phyloP scores from a whole-genome alignment of 2,888 invertebrate genomes.

The Cryptocephalus moraei region DNA sequence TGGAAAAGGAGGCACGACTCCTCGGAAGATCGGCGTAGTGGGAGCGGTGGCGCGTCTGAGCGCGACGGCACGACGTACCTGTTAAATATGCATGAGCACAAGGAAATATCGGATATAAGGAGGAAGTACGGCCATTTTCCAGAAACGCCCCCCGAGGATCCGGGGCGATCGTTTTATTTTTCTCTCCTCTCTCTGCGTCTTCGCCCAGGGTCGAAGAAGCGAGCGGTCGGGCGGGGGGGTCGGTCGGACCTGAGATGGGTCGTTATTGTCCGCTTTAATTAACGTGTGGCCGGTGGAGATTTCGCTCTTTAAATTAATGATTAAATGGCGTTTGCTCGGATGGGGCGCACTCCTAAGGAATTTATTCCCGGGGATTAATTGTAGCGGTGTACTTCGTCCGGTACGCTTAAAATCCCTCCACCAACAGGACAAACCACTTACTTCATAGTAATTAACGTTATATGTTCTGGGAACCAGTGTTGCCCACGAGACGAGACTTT shows the following conservation, averaged over 20 bases:
- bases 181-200: constrained; percentile 6
- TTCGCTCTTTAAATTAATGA: too few relatives aligned
- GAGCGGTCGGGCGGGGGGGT: too few relatives aligned
- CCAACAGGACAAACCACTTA: too few relatives aligned
- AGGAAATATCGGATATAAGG: constrained; percentile 37
- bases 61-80: constrained; percentile 21
- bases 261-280: too few relatives aligned
- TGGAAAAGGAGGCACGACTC: background rate
- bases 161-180: constrained; percentile 7
- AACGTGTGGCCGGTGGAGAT: too few relatives aligned
- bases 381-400: background rate
- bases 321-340: too few relatives aligned
- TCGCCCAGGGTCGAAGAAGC: background rate
- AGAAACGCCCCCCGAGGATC: constrained; percentile 27
- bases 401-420: too few relatives aligned
- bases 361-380: background rate
- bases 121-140: constrained; percentile 35
- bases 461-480: too few relatives aligned
- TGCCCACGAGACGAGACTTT: too few relatives aligned
- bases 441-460: too few relatives aligned
- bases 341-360: background rate
- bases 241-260: too few relatives aligned
- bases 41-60: background rate
- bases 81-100: constrained; percentile 36
- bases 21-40: background rate